Evolutionary conservation across 2,113 vertebrate species (phyloP), one percentile per base, ranked within the genome.

Genomic region (Pelusios castaneus): DNA sequence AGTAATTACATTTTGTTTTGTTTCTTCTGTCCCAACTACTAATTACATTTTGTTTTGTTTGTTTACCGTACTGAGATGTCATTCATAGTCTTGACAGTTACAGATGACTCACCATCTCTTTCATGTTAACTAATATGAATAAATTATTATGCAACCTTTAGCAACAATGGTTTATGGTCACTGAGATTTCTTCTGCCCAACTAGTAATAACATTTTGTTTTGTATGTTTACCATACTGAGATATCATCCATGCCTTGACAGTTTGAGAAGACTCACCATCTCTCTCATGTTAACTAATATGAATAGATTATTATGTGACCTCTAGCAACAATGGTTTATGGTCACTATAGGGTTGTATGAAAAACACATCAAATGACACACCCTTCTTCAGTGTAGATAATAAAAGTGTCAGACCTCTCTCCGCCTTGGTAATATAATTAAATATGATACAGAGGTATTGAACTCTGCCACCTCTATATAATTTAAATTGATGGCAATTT

Each of bases 41-140:
- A 70, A 43, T 38, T 94, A 34, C 4, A n/a, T n/a, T n/a, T n/a
- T n/a, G 54, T n/a, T 47, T 82, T 43, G 16, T 75, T 25, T 41
- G 81, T 22, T 87, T 85, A 78, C 52, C 87, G 27, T 67, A 43
- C n/a, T 27, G 75, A 89, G 82, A 89, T 82, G 34, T 9, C 21
- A 82, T 82, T 11, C 85, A 87, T 93, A 31, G 89, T 75, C 82
- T 54, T 87, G 31, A 90, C 94, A 88, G 56, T 85, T 93, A 80
- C 41, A 0, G 12, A 80, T 94, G 56, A 91, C 31, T 94, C 84
- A 79, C 89, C 85, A 47, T 47, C 47, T 47, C 47, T 47, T 10
- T 47, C 47, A 47, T 47, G 10, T 47, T 47, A 47, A 47, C 47
- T 47, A 24, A 92, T 60, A 51, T n/a, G 4, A 45, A 67, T 91